Evolutionary conservation across 2,888 invertebrate species (phyloP).

Genomic region (Neelides folsomi): DNA sequence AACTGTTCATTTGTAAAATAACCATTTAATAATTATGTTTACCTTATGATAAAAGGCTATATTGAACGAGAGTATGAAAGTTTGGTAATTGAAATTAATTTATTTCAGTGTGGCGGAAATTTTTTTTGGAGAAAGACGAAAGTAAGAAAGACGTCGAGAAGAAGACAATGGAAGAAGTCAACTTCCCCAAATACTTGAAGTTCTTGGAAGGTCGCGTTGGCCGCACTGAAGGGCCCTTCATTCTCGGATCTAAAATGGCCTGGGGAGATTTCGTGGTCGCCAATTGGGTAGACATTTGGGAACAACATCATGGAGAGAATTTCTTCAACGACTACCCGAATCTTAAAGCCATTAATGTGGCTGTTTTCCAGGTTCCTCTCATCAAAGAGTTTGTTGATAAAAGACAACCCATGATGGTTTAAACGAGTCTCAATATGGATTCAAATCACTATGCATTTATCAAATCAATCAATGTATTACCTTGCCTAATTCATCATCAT

Average conservation of each 20-base stretch:
- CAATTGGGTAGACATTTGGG: constrained; percentile 45
- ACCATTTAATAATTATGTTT: too few relatives aligned
- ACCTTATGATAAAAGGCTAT: too few relatives aligned
- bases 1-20: too few relatives aligned
- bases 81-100: neutral
- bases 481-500: too few relatives aligned
- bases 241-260: constrained; percentile 47
- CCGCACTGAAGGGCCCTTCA: constrained; percentile 33
- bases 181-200: constrained; percentile 4
- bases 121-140: neutral
- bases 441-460: too few relatives aligned
- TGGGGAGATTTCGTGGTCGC: constrained; percentile 50
- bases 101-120: neutral
- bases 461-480: too few relatives aligned
- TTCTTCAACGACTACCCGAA: constrained; percentile 45
- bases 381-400: constrained; percentile 46
- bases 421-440: constrained; percentile 24
- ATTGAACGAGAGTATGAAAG: too few relatives aligned
- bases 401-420: constrained; percentile 46
- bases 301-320: constrained; percentile 43
- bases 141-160: neutral
- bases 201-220: constrained; percentile 4
- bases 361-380: constrained; percentile 43
- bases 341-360: constrained; percentile 43
- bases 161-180: constrained; percentile 2